Base-by-base conservation (phyloP, 2,113 vertebrate species). In the Microcebus tavaratra region DNA sequence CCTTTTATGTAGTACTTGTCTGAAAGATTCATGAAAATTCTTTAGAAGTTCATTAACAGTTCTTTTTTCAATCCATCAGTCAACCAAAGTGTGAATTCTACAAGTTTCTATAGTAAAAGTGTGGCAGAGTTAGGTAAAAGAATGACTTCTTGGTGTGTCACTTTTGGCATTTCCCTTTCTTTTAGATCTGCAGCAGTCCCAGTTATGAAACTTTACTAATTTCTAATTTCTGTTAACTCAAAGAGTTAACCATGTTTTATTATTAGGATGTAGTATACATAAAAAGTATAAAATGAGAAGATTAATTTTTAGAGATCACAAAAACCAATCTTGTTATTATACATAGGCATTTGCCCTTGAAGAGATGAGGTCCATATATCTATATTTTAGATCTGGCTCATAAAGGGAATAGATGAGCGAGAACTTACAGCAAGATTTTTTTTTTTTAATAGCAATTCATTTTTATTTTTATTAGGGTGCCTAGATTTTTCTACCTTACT, bases 1-100 rank as follows among this genome's bases (percentile, higher is more conserved):
- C n/a, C 67, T 83, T 95, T 80, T 94, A 65, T 63, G 20, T 89
- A 63, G 82, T 45, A 59, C 61, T 67, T 92, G n/a, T 90, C 39
- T 39, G 65, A 96, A 95, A 90, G 75, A 57, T 80, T 86, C n/a
- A n/a, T 42, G 42, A 39, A 94, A 75, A n/a, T 88, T 94, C 34
- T 78, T 90, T 59, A 7, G 92, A 83, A 68, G 50, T 39, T 65
- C n/a, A 61, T 92, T 90, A 92, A 76, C 61, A 96, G 23, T 92
- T 96, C 57, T 76, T 95, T 90, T 61, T 92, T 83, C 45, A 59
- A 8, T 81, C 11, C 8, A 94, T 81, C 42, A 42, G 15, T 92
- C 65, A 79, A 9, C 39, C 34, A 11, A 80, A 81, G 50, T 85
- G n/a, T 82, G 84, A 75, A 78, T 96, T 89, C 67, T 34, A 90